A percentile compares a stretch with the other conserved stretches of the same genome.
Conservation (phyloP, 2,113 vertebrate genomes). For the Muntiacus reevesi region DNA sequence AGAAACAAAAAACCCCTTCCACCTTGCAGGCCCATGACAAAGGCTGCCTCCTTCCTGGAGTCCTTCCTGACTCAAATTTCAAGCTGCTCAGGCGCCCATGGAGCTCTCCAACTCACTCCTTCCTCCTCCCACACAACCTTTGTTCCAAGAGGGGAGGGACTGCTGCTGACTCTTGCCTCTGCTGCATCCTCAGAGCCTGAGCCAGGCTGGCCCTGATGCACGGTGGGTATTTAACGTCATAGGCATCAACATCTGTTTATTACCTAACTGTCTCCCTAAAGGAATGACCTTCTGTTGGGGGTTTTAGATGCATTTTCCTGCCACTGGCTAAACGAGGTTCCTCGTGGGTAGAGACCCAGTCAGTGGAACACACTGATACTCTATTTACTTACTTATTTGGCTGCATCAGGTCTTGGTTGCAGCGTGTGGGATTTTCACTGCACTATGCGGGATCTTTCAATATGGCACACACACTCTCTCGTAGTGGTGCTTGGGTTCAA, state of each 20-base stretch:
- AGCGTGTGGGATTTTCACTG: neutral
- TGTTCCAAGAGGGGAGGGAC: neutral
- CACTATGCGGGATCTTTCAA: neutral
- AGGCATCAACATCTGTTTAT: neutral
- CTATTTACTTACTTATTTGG: neutral
- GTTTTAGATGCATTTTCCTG: neutral
- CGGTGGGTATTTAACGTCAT: rapidly evolving
- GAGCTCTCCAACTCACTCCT: rapidly evolving
- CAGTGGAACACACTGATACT: rapidly evolving
- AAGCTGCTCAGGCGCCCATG: rapidly evolving
- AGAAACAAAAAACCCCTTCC: neutral
- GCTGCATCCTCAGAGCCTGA: neutral
- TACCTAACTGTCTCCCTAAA: no score
- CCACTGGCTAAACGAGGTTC: neutral
- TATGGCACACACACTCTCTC: neutral
- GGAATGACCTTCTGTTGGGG: neutral
- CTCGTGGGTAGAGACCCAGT: neutral
- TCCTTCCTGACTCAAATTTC: neutral
- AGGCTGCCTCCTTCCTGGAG: rapidly evolving
- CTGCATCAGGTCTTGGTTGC: neutral
- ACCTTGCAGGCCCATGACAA: rapidly evolving
- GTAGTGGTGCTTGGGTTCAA: rapidly evolving
- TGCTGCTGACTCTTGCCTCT: neutral
- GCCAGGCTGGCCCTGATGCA: no score
- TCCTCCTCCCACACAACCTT: neutral